Evolutionary conservation across 2,113 vertebrate species (phyloP).

Genomic region (Eudyptes chrysolophus): DNA sequence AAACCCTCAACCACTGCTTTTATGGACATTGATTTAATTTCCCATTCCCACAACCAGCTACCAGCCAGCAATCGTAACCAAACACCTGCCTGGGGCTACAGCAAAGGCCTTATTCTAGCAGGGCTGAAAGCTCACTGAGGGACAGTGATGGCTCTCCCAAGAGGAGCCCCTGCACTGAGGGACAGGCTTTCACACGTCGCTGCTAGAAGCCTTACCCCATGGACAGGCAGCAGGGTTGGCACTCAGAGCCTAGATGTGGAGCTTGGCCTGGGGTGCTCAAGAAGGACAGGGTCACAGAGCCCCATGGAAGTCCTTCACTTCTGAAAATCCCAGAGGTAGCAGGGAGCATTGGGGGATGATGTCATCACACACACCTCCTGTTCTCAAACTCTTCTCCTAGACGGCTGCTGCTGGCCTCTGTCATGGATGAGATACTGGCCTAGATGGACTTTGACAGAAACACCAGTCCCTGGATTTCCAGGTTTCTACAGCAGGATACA

Average conservation of each 20-base stretch:
- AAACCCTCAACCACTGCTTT: not conserved
- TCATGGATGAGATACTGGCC: not conserved
- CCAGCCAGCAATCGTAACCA: not conserved
- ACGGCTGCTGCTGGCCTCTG: not conserved
- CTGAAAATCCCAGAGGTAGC: not conserved
- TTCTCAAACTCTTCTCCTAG: not conserved
- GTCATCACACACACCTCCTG: not conserved
- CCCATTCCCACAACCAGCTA: not conserved
- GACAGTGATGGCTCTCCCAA: not conserved
- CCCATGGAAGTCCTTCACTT: not conserved
- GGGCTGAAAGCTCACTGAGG: not conserved
- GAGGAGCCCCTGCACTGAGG: not conserved
- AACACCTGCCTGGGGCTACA: not conserved
- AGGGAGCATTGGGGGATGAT: not conserved
- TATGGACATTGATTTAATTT: not conserved
- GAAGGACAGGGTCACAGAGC: not conserved
- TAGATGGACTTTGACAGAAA: not conserved
- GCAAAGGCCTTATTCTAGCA: not conserved
- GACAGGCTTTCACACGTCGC: not conserved
- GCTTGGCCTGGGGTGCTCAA: not conserved
- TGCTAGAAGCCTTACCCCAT: not conserved
- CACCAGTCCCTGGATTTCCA: not conserved
- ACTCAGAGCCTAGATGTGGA: not conserved
- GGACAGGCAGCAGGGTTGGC: not conserved
- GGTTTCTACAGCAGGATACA: not conserved